Evolutionary conservation across 2,888 invertebrate species (phyloP), one percentile per base, ranked within the genome.

Genomic region (Heliconius erato): DNA sequence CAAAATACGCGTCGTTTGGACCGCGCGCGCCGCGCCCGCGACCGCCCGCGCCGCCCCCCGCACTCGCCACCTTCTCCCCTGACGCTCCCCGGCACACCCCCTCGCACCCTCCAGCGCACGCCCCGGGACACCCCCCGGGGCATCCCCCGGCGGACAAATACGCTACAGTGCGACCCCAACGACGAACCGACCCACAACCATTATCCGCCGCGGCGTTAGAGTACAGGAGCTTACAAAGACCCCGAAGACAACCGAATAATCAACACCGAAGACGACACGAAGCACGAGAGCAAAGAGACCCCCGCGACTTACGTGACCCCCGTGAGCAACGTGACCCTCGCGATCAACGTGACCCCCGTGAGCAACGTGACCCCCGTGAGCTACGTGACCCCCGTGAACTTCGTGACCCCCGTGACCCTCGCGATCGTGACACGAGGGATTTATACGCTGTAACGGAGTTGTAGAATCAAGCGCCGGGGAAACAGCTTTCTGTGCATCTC

Each of bases 371-470:
- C 86, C 84, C 82, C 44, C 80, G 85, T 28, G 87, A 84, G 74
- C 86, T 85, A 86, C 84, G 86, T 35, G 82, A 88, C 69, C 26
- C 91, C 87, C 85, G 91, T 90, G 85, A 94, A 90, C 85, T 94
- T 96, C 91, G 91, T 97, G 89, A 97, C 96, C 88, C 97, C 97
- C 90, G 96, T 5, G 68, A 79, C 63, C 79, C 80, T 67, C 79
- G 74, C 12, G 77, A 77, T 9, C 28, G 81, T 68, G 88, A 86
- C 72, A 79, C 83, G 44, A 40, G 97, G 94, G 97, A 97, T 94
- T 91, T 98, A 86, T 98, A 98, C 91, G 98, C 98, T 78, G 98
- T 98, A 86, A 97, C 98, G 81, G 97, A 88, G 79, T 85, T 88
- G 86, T 88, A 87, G 84, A 82, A 85, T 72, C 63, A 74, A 78